Evolutionary conservation across 2,888 invertebrate species (phyloP), one percentile per base, ranked within the genome.

Genomic region (Gibbula magus): DNA sequence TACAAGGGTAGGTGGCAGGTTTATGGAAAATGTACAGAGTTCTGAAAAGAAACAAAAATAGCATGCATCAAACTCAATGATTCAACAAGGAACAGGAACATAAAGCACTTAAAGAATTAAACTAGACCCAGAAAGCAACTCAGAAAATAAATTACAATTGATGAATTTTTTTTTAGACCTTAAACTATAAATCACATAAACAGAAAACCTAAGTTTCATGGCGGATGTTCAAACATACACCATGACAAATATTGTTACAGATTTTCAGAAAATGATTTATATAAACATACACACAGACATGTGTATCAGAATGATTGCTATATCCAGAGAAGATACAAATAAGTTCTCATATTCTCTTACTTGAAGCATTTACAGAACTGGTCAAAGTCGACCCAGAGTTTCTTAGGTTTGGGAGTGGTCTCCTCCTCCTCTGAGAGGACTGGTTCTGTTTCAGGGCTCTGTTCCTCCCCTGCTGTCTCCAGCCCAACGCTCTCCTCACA

Each of bases 351-450:
- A 16, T 29, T 10, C 0, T 85, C 91, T 88, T 84, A 93, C 93
- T 91, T 92, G 86, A 93, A 93, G 80, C 93, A 93, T 84, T 89
- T 90, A 83, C 89, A 89, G 86, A 93, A 91, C 78, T 88, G 84
- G 18, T 92, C 91, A 85, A 91, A 92, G 81, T 93, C 92, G 86
- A 93, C 91, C 93, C 93, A 93, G 20, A 90, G 83, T 73, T 91
- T 89, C 83, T 88, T 89, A 25, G 87, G 80, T 78, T 87, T 88
- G 0, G 83, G 81, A 0, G 80, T 61, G 5, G 79, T 84, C 54
- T 80, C 83, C 0, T 78, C 79, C 35, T 74, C 78, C 32, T 75
- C 76, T 8, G 45, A 53, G 7, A 45, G 29, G 22, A 29, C 80
- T 22, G 78, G 39, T n/a, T 51, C 35, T 29, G 73, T 54, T 32